phyloP scores from a whole-genome alignment of 2,113 vertebrate species.

The Perca fluviatilis region DNA sequence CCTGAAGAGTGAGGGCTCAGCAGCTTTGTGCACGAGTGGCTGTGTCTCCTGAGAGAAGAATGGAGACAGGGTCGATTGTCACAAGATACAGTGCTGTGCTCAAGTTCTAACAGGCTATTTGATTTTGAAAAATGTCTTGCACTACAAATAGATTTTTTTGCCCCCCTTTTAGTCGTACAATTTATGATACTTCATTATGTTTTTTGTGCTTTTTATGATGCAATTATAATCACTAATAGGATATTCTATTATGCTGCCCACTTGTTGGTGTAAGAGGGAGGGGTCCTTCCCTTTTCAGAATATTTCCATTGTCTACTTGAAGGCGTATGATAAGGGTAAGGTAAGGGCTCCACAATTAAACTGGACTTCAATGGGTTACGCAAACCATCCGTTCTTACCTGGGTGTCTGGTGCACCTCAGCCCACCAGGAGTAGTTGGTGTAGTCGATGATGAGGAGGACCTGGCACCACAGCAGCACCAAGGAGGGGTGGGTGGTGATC shows the following conservation, averaged over 20 bases:
- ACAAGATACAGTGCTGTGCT: neutral
- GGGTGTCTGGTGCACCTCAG: slow-evolving; percentile 96
- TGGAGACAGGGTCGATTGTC: neutral
- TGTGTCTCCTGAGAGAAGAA: slow-evolving; percentile 86
- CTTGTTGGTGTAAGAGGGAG: no score
- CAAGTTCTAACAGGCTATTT: neutral
- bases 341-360: neutral
- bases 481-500: slow-evolving; percentile 94
- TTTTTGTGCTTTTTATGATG: neutral
- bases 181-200: neutral
- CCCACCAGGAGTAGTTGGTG: slow-evolving; percentile 98
- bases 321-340: neutral
- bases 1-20: slow-evolving; percentile 89
- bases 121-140: neutral
- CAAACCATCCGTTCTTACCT: slow-evolving; percentile 78
- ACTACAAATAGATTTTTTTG: neutral
- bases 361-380: no score
- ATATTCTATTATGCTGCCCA: no score
- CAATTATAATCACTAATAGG: no score
- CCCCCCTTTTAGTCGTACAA: neutral
- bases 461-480: slow-evolving; percentile 98
- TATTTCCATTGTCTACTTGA: neutral
- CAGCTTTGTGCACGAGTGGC: slow-evolving; percentile 93
- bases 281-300: no score
- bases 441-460: slow-evolving; percentile 97